Evolutionary conservation across 1,140 invertebrate species (phyloP).

Genomic region (Epicauta chinensis): DNA sequence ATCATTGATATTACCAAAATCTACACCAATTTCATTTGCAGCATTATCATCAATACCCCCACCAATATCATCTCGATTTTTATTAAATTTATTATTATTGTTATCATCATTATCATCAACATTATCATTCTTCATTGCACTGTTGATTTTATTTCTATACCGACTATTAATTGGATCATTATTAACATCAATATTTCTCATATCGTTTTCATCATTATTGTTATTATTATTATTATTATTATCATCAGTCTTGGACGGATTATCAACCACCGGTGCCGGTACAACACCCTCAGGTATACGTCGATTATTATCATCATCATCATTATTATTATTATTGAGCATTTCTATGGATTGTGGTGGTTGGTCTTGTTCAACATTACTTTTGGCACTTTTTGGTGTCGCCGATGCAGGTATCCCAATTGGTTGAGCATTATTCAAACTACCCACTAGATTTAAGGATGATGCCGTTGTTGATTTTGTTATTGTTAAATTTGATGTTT

Average conservation of each 20-base stretch:
- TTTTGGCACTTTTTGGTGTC: constrained; percentile 27
- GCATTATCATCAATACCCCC: constrained; percentile 3
- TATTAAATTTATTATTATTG: constrained; percentile 36
- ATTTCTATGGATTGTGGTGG: too few species aligned
- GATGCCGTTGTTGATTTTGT: constrained; percentile 12
- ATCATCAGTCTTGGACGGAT: constrained; percentile 20
- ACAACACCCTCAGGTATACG: constrained; percentile 34
- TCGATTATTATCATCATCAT: constrained; percentile 12
- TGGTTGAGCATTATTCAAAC: constrained; percentile 26
- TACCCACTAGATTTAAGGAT: constrained; percentile 15
- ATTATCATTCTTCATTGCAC: constrained; percentile 4
- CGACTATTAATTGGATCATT: constrained; percentile 22
- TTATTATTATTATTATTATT: constrained; percentile 26
- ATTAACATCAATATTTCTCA: constrained; percentile 10
- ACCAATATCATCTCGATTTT: constrained; percentile 28
- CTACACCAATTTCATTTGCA: neutral
- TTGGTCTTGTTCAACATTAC: too few species aligned
- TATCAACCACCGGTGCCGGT: constrained; percentile 27
- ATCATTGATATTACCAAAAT: constrained; percentile 1
- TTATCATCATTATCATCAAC: constrained; percentile 27
- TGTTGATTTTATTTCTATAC: constrained; percentile 22
- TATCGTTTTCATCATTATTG: constrained; percentile 25
- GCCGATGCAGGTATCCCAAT: constrained; percentile 25
- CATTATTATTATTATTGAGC: too few species aligned
- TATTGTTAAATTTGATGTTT: constrained; percentile 9